These are phyloP conservation scores for Pituophis catenifer DNA, from an alignment of 2,113 vertebrate genomes.

Conservation along the genomic window DNA sequence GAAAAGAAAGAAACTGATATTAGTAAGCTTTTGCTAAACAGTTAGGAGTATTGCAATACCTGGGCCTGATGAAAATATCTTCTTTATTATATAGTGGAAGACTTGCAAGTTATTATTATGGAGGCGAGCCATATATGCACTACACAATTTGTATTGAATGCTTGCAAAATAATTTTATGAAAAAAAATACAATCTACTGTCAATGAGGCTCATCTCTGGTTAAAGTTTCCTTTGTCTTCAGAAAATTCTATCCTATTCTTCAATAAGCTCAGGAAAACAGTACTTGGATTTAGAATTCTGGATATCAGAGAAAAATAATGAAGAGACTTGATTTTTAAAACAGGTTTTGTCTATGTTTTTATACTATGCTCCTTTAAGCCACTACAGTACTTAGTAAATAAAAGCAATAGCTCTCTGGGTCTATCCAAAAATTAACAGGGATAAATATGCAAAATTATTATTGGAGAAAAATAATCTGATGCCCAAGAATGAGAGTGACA, in stretches of 20 bases:
- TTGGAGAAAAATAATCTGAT: neutral
- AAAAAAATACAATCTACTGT: neutral
- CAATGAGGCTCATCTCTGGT: neutral
- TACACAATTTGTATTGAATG: neutral
- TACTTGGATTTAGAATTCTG: neutral
- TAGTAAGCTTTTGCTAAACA: conserved; percentile 27
- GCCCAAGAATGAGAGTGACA: neutral
- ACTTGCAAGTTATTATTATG: neutral
- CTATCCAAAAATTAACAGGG: neutral
- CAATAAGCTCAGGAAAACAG: neutral
- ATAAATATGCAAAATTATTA: neutral
- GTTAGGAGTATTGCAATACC: neutral
- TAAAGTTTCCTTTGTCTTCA: neutral
- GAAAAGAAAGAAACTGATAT: conserved; percentile 27
- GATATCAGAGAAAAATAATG: neutral
- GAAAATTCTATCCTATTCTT: neutral
- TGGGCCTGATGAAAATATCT: neutral
- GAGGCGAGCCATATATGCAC: neutral
- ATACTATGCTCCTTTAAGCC: too few relatives aligned
- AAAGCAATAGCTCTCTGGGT: neutral
- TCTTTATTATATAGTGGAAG: neutral
- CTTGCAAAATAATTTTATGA: neutral
- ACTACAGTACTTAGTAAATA: too few relatives aligned
- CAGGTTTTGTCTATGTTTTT: neutral
- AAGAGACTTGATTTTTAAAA: neutral